Evolutionary conservation across 2,113 vertebrate genomes (phyloP), one percentile per base, ranked within the genome.

Genomic region (Zeus faber): DNA sequence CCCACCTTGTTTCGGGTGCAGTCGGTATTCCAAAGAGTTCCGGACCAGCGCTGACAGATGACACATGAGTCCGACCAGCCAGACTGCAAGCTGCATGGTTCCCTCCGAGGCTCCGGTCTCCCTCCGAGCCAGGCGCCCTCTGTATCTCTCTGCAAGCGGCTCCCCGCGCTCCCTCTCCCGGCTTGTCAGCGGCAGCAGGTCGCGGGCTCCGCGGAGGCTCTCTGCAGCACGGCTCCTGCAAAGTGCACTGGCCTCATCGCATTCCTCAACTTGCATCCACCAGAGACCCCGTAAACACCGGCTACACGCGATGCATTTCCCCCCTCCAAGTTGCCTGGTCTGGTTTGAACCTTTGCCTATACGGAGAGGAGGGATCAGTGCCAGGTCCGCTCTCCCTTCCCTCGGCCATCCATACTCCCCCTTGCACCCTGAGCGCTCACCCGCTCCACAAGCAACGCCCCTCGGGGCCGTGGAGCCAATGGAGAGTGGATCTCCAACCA

Each of bases 1-100:
- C 31, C 45, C 87, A 96, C 94, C 94, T 93, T 96, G 94, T 69
- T 90, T 85, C 20, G 93, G 94, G 81, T 95, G 93, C 69, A 94
- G 80, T 66, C 80, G 89, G 56, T 90, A 47, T 58, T 87, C 88
- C 84, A 88, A 74, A 8, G 89, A 82, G 53, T 51, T 80, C 62
- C 82, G 22, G 80, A 88, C 61, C 65, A 94, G 85, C 31, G 91
- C 79, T 76, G 90, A 87, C 76, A 95, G 82, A 62, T 89, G 89
- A 85, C 84, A 92, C 83, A 91, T 86, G 80, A 96, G 87, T 85
- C 72, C 87, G 80, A 90, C 64, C 82, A 93, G 85, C 90, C 91
- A 90, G 76, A 86, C 78, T 86, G 86, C 87, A 85, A 82, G 83
- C 87, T 89, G 86, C 92, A 93, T 92, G 91, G 82, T 89, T 88